These are phyloP conservation scores for Sycophila sp. DNA, from an alignment of 1,140 invertebrate species.

Conservation along the genomic window DNA sequence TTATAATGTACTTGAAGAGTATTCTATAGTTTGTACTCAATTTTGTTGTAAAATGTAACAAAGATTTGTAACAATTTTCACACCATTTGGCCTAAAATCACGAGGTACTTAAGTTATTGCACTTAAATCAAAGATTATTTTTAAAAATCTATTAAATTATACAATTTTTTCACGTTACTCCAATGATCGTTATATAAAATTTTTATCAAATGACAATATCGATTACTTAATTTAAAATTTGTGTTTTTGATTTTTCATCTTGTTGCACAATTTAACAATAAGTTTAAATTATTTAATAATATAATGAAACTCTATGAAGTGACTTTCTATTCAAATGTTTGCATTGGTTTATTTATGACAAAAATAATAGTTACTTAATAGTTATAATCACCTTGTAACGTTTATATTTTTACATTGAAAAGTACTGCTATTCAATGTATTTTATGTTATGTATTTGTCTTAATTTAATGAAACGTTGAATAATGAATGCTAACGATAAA, in stretches of 20 bases:
- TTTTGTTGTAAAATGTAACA: neutral
- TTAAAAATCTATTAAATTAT: conserved; percentile 1
- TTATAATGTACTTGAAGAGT: conserved; percentile 7
- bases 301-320: neutral
- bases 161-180: neutral
- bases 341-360: neutral
- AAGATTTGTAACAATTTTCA: conserved; percentile 17
- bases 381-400: neutral
- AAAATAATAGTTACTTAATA: conserved; percentile 27
- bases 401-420: conserved; percentile 13
- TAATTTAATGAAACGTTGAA: conserved; percentile 6
- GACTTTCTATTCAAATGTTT: conserved; percentile 14
- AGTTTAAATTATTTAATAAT: conserved; percentile 20
- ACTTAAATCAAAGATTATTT: conserved; percentile 18
- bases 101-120: conserved; percentile 32
- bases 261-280: conserved; percentile 7
- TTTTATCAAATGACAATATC: neutral
- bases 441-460: conserved; percentile 12
- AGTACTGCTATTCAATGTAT: neutral
- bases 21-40: conserved; percentile 19
- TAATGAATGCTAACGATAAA: conserved; percentile 8
- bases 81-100: conserved; percentile 16
- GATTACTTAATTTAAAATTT: conserved; percentile 10
- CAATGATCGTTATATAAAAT: neutral
- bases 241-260: conserved; percentile 13